Conservation (phyloP, 1,140 invertebrate species). For the Globodera ellingtonae region DNA sequence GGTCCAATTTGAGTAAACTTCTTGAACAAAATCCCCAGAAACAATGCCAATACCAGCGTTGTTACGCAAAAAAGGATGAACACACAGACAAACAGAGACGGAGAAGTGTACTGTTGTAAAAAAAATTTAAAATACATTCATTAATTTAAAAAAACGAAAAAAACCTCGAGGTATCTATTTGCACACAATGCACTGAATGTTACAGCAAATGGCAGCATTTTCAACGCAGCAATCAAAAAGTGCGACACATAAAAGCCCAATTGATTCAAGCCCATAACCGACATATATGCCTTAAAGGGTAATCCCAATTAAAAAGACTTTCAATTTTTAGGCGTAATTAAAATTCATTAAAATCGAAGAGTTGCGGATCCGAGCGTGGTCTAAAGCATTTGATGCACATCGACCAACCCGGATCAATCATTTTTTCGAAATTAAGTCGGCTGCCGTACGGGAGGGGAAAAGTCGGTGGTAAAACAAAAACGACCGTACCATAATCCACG, state of each 20-base stretch:
- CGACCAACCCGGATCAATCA: too few relatives aligned
- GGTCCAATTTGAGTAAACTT: conserved; percentile 10
- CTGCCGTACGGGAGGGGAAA: too few relatives aligned
- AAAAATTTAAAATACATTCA: neutral
- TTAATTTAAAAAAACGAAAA: too few relatives aligned
- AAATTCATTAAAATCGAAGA: too few relatives aligned
- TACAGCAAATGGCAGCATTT: conserved; percentile 35
- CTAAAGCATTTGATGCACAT: too few relatives aligned
- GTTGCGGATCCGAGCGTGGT: too few relatives aligned
- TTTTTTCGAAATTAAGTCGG: too few relatives aligned
- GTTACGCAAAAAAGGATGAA: conserved; percentile 34
- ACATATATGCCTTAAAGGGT: conserved; percentile 48
- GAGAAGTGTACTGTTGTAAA: conserved; percentile 33
- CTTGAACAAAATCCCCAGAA: conserved; percentile 31
- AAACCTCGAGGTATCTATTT: neutral
- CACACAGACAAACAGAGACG: conserved; percentile 35
- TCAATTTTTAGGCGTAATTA: too few relatives aligned
- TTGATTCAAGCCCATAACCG: conserved; percentile 53
- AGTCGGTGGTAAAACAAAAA: too few relatives aligned
- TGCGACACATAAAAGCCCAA: conserved; percentile 50
- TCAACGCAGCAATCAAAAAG: conserved; percentile 44
- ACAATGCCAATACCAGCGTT: conserved; percentile 29
- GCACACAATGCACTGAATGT: conserved; percentile 17
- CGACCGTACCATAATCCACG: conserved; percentile 49
- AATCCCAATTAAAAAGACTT: too few relatives aligned